Base-by-base conservation (phyloP, 1,140 invertebrate genomes). In the Bilobella aurantiaca region DNA sequence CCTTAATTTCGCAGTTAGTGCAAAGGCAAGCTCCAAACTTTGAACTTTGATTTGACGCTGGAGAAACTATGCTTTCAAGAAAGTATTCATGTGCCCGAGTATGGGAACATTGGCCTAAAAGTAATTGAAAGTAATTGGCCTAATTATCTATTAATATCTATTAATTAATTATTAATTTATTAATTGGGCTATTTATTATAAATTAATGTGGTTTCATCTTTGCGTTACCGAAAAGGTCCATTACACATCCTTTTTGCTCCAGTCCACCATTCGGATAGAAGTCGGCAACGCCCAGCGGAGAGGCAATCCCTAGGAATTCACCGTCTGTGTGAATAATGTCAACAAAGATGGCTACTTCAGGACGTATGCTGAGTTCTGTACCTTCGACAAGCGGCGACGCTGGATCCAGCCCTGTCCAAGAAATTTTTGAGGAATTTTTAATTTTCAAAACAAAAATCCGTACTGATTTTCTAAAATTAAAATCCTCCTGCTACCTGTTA, bases 211-310 rank as follows among this genome's bases (percentile, higher is more conserved):
- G 8, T 12, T 42, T 12, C n/a, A n/a, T 42, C 8, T 42, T 42
- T n/a, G 8, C 37, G 8, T 42, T 42, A 42, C 37, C 37, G n/a
- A 42, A 42, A n/a, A n/a, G n/a, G 37, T 42, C 37, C 8, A 12
- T 42, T 42, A 42, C 8, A 42, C 37, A 42, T 42, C 37, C 37
- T n/a, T 42, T n/a, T n/a, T 42, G 37, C 37, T n/a, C n/a, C 8
- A 42, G 37, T 12, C 37, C 37, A 28, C 81, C 79, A 69, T 85
- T 85, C n/a, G 83, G 80, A 66, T 81, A 85, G 75, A 85, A 85
- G 71, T 85, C 84, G 0, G 79, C 77, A 69, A 83, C 81, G 25
- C 81, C 82, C 29, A 81, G 73, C 1, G 80, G 76, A 21, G 77
- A 75, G 1, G 75, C 78, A 32, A 82, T 80, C 1, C 83, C 83